Evolutionary conservation across 1,140 invertebrate species (phyloP).

Genomic region (Drosophila burlai): DNA sequence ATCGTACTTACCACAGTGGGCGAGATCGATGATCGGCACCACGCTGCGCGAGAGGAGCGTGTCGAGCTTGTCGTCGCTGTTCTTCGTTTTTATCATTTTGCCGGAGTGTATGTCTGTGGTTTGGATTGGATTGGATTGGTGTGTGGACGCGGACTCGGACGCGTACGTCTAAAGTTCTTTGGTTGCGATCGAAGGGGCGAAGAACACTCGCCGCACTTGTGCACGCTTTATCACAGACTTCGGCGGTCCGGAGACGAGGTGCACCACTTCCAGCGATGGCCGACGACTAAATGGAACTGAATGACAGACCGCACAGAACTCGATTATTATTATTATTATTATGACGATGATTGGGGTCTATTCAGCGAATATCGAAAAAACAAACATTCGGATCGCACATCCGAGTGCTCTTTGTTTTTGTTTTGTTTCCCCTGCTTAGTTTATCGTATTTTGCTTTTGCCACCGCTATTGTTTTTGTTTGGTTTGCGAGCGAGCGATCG

Average conservation of each 20-base stretch:
- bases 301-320: slow-evolving; percentile 41
- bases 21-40: slow-evolving; percentile 91
- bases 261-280: slow-evolving; percentile 46
- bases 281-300: slow-evolving; percentile 58
- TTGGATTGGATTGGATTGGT: slow-evolving; percentile 2
- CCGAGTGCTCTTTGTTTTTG: slow-evolving; percentile 24
- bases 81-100: slow-evolving; percentile 80
- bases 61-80: slow-evolving; percentile 84
- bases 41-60: slow-evolving; percentile 89
- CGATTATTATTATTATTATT: slow-evolving; percentile 52
- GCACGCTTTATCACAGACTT: slow-evolving; percentile 56
- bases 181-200: slow-evolving; percentile 36
- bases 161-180: slow-evolving; percentile 57
- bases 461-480: slow-evolving; percentile 39
- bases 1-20: slow-evolving; percentile 89
- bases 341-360: slow-evolving; percentile 7
- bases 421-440: slow-evolving; percentile 29
- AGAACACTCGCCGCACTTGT: slow-evolving; percentile 54
- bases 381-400: slow-evolving; percentile 44
- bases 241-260: slow-evolving; percentile 16
- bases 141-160: slow-evolving; percentile 1
- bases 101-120: slow-evolving; percentile 14
- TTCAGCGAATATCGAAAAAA: slow-evolving; percentile 39
- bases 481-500: slow-evolving; percentile 27
- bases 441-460: slow-evolving; percentile 45